Base-by-base conservation (phyloP, 1,140 invertebrate species). In the Saccostrea glomerata region DNA sequence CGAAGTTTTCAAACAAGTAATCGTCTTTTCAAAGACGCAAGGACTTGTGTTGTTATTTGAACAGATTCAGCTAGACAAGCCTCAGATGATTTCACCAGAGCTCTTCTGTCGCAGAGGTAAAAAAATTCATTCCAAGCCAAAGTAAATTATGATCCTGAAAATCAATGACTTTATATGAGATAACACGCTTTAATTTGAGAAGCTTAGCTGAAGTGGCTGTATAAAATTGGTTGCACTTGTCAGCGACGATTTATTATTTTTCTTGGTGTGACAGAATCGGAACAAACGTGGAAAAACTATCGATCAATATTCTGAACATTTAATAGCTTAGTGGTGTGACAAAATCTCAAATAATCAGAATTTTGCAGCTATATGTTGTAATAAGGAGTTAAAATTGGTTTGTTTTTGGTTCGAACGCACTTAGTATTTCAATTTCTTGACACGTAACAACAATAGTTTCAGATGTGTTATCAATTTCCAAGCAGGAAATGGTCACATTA, bases 1-100 rank as follows among this genome's bases (percentile, higher is more conserved):
- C 70, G 36, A 77, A 25, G 70, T 77, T 77, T 77, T 77, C 70
- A 77, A 77, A 77, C 70, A 77, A 77, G 23, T 36, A 77, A 77
- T 15, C 25, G 70, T 36, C 23, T 77, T 77, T 77, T 77, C 25
- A 77, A 77, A 77, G 70, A 77, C 23, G 25, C 5, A 5, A 77
- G 15, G 25, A 77, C 15, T 77, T 77, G 23, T 77, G 25, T 77
- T 77, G 23, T 11, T 77, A 77, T 77, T 77, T 77, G 70, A 23
- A 30, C 70, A 77, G 70, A 36, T 77, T 77, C 25, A 23, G 70
- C 25, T 11, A 36, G 30, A 73, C 23, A 25, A 30, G 23, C 70
- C 36, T 23, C 12, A 73, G 70, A 25, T n/a, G 23, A 13, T 73
- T 73, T 73, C 30, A 77, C 12, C 25, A 25, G 70, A 25, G 15